phyloP scores from a whole-genome alignment of 2,113 vertebrate genomes.

The Syngnathus floridae region DNA sequence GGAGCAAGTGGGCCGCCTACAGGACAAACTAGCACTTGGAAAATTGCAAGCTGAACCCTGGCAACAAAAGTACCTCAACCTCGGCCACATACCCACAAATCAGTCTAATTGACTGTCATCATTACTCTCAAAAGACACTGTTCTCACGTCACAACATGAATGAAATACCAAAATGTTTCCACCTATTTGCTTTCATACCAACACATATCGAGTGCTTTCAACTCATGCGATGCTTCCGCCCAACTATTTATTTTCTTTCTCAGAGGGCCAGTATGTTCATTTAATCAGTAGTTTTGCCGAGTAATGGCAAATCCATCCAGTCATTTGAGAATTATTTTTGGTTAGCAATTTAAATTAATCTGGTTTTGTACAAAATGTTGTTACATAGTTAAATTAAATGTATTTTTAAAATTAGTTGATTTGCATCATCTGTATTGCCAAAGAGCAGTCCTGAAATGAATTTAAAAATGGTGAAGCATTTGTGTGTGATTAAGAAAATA shows the following conservation, averaged over 20 bases:
- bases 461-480: no score
- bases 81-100: constrained; percentile 1
- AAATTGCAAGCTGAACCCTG: constrained; percentile 27
- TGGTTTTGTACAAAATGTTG: not conserved
- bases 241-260: not conserved
- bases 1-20: constrained; percentile 68
- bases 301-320: not conserved
- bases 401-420: no score
- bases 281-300: not conserved
- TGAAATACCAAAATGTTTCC: not conserved
- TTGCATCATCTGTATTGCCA: no score
- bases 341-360: not conserved
- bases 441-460: no score
- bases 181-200: constrained; percentile 5
- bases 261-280: not conserved
- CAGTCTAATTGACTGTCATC: constrained; percentile 27
- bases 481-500: no score
- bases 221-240: not conserved
- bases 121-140: not conserved
- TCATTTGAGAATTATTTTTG: not conserved
- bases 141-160: not conserved
- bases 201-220: not conserved
- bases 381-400: not conserved
- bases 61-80: not conserved
- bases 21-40: constrained; percentile 32